phyloP scores from a whole-genome alignment of 2,797 vertebrate species.

The Coluber constrictor region DNA sequence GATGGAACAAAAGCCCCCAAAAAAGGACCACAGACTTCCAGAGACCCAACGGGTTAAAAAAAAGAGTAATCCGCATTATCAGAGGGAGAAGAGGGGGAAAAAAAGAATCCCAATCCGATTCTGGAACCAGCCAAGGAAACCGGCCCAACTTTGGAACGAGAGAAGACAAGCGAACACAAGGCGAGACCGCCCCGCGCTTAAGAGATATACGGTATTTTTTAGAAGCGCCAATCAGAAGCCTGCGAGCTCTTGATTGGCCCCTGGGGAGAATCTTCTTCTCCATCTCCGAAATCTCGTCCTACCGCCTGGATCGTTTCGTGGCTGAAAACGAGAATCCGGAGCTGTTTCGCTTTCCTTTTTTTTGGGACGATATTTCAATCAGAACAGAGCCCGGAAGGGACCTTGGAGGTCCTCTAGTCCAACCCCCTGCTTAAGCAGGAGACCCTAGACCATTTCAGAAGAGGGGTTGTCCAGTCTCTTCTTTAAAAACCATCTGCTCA shows the following conservation, averaged over 20 bases:
- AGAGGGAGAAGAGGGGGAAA: rapidly evolving
- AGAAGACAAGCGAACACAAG: too few species aligned
- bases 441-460: too few species aligned
- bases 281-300: neutral
- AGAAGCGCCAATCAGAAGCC: neutral
- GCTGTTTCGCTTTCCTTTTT: neutral
- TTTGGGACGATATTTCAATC: neutral
- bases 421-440: neutral
- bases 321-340: neutral
- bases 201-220: constrained; percentile 16
- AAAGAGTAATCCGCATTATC: constrained; percentile 36
- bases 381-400: neutral
- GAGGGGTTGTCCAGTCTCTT: too few species aligned
- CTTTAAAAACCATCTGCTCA: too few species aligned
- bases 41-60: neutral
- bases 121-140: neutral
- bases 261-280: neutral
- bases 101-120: too few species aligned
- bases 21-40: neutral
- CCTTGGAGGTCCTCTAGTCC: neutral
- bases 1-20: neutral
- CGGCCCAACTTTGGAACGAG: neutral
- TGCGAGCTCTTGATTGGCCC: neutral
- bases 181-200: constrained; percentile 42
- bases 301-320: neutral